A percentile compares a stretch with the other conserved stretches of the same genome.
These are phyloP conservation scores for Lethrus apterus DNA, from an alignment of 1,140 invertebrate genomes.

Conservation along the genomic window DNA sequence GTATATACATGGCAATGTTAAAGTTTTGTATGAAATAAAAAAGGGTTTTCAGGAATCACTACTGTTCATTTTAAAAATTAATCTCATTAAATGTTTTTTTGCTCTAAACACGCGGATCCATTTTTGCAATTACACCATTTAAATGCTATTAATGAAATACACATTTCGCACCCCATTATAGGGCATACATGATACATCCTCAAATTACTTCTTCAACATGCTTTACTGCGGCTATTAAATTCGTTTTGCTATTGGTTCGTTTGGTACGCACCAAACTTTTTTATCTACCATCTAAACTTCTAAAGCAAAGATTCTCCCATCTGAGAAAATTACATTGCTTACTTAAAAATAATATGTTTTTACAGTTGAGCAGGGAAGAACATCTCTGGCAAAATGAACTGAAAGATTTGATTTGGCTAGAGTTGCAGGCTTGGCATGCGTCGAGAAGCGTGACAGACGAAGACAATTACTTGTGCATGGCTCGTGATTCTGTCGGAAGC, in stretches of 20 bases:
- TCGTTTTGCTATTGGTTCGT: no score
- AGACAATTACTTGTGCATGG: conserved; percentile 66
- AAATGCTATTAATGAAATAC: not conserved
- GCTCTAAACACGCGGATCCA: no score
- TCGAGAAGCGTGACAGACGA: conserved; percentile 64
- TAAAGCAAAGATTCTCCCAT: not conserved
- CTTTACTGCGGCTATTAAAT: not conserved
- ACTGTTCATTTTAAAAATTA: no score
- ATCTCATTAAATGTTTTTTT: no score
- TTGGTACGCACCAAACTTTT: no score
- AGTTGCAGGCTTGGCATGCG: conserved; percentile 75
- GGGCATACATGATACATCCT: no score
- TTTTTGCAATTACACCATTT: conserved; percentile 1
- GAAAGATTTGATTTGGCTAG: conserved; percentile 85
- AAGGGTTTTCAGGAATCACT: no score
- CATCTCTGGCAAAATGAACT: conserved; percentile 79
- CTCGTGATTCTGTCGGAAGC: conserved; percentile 60
- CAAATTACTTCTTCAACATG: no score
- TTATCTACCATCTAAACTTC: not conserved
- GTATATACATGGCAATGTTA: no score
- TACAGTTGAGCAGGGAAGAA: conserved; percentile 72
- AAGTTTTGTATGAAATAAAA: no score
- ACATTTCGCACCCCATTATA: no score
- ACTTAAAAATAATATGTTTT: conserved; percentile 19
- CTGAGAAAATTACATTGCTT: not conserved